Conservation (phyloP, 2,113 vertebrate genomes). For the Oryzias woworae region DNA sequence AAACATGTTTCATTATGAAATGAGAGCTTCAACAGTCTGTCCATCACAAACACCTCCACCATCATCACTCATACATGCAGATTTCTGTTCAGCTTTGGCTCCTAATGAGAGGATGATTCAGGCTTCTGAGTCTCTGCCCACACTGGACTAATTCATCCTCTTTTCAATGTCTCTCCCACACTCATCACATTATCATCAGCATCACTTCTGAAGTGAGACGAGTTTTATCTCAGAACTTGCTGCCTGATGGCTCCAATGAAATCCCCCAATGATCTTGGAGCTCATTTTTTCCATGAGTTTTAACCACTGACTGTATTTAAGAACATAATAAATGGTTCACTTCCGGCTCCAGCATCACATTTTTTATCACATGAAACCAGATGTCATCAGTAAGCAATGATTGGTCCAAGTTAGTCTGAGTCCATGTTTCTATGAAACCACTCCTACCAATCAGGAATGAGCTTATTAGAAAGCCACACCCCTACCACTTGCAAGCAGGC, state of each 20-base stretch:
- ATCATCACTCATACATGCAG: slow-evolving; percentile 12
- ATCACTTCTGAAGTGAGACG: not conserved
- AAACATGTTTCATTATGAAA: slow-evolving; percentile 46
- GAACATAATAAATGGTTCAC: too few species aligned
- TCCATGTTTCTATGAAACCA: too few species aligned
- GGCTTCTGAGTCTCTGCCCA: slow-evolving; percentile 22
- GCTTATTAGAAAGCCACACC: too few species aligned
- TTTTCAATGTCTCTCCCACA: not conserved
- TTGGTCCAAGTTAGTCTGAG: too few species aligned
- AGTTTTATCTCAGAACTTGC: slow-evolving; percentile 1
- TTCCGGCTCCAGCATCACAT: too few species aligned
- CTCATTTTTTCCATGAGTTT: too few species aligned
- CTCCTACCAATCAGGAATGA: too few species aligned
- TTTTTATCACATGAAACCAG: too few species aligned
- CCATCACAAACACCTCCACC: slow-evolving; percentile 10
- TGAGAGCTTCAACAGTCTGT: slow-evolving; percentile 32
- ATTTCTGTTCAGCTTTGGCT: not conserved
- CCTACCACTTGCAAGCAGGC: too few species aligned
- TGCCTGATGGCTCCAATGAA: not conserved
- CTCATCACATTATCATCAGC: not conserved
- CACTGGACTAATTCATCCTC: slow-evolving; percentile 15
- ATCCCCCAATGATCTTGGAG: too few species aligned
- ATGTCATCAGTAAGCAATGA: too few species aligned
- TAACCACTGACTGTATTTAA: too few species aligned
- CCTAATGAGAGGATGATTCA: slow-evolving; percentile 40